Conservation (phyloP, 2,888 invertebrate genomes). For the Drosophila longiperda region DNA sequence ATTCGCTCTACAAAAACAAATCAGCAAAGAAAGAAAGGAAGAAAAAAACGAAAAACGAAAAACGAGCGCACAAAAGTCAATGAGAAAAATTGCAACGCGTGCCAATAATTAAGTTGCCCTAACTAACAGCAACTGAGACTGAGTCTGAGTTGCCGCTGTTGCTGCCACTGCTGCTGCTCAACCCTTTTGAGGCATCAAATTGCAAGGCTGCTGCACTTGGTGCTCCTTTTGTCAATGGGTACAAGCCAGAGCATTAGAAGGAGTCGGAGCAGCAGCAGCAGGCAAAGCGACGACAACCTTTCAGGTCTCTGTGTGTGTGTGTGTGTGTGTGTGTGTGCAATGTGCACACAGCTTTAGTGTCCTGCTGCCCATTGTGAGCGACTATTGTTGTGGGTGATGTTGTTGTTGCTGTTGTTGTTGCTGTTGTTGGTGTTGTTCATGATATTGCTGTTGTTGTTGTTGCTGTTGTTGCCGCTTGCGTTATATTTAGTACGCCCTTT, state of each 20-base stretch:
- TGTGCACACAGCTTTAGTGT: conserved; percentile 59
- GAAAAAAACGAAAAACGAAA: neutral
- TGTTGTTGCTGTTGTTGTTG: conserved; percentile 67
- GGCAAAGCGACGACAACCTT: conserved; percentile 48
- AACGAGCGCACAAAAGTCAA: conserved; percentile 55
- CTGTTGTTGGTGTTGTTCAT: conserved; percentile 47
- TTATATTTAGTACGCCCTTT: conserved; percentile 76
- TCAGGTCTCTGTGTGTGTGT: conserved; percentile 58
- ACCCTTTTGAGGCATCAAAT: conserved; percentile 75
- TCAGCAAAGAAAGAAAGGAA: neutral
- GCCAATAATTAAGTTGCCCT: conserved; percentile 82
- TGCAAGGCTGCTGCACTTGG: conserved; percentile 76
- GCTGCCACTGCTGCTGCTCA: conserved; percentile 19
- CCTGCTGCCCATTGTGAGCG: conserved; percentile 68
- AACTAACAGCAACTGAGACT: conserved; percentile 20
- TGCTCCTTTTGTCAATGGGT: conserved; percentile 73
- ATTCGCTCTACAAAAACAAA: conserved; percentile 31
- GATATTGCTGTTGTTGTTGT: conserved; percentile 63
- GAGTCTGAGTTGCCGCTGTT: neutral
- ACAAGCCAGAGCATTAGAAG: neutral
- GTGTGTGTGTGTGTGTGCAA: conserved; percentile 32
- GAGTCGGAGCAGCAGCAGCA: conserved; percentile 8
- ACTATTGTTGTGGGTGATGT: conserved; percentile 74
- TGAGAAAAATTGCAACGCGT: conserved; percentile 80
- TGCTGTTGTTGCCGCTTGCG: conserved; percentile 55